Percentiles rank a stretch among this genome's conserved stretches.
Evolutionary conservation across 1,140 invertebrate species (phyloP).

Genomic region (Drosophila lini): DNA sequence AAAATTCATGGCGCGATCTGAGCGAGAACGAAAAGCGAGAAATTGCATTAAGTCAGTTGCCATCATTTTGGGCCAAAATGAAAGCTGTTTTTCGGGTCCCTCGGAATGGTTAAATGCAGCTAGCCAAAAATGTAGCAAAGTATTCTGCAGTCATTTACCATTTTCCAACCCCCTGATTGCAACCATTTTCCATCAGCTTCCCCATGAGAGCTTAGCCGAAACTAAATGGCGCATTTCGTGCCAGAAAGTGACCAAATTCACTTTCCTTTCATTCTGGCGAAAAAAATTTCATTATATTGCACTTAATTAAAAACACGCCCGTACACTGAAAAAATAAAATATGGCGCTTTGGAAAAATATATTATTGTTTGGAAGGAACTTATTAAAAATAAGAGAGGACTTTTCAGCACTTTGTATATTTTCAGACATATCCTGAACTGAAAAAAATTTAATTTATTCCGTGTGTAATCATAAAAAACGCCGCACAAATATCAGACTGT

Average conservation of each 20-base stretch:
- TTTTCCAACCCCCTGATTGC: background rate
- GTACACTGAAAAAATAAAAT: slow-evolving; percentile 19
- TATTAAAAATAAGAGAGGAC: background rate
- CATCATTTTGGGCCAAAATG: slow-evolving; percentile 48
- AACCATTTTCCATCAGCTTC: background rate
- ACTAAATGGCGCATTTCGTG: slow-evolving; percentile 20
- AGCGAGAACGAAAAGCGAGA: slow-evolving; percentile 33
- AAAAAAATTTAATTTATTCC: background rate
- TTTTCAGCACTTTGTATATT: background rate
- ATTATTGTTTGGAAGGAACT: too few species aligned
- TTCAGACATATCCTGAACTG: background rate
- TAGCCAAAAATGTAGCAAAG: slow-evolving; percentile 1
- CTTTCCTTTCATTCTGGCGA: slow-evolving; percentile 22
- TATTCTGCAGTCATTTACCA: slow-evolving; percentile 15
- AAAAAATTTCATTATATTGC: slow-evolving; percentile 67
- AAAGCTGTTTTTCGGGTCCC: slow-evolving; percentile 8
- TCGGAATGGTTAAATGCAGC: slow-evolving; percentile 33
- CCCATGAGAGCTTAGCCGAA: background rate
- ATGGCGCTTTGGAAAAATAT: too few species aligned
- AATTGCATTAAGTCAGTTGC: slow-evolving; percentile 66
- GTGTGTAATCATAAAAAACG: slow-evolving; percentile 12
- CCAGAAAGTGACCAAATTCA: slow-evolving; percentile 45
- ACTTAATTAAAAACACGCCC: slow-evolving; percentile 78
- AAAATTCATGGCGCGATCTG: slow-evolving; percentile 61
- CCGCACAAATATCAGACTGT: slow-evolving; percentile 39